Evolutionary conservation across 2,888 invertebrate genomes (phyloP), one percentile per base, ranked within the genome.

Genomic region (Piscicola geometra): DNA sequence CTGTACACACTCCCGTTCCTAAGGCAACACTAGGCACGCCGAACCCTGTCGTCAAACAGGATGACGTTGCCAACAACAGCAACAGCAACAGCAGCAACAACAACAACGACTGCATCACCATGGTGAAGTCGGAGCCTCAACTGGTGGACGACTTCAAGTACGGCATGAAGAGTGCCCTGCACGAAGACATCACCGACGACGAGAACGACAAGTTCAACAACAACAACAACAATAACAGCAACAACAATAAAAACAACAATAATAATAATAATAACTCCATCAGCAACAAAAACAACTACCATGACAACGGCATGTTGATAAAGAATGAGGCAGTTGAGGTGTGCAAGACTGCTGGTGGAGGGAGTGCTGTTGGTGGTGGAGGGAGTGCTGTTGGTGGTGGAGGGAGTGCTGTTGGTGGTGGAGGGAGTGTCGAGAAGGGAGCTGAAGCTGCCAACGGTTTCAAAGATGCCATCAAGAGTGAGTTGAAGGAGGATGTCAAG

Each of bases 171-270:
- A 36, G 69, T 33, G 36, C 69, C 12, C 60, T n/a, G 1, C 76
- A 76, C 50, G 76, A 76, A 35, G 76, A 76, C 52, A 76, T 76
- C 60, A 75, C 74, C 15, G 76, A 76, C 33, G 76, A 76, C 30
- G 76, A 76, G 47, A 33, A 47, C 15, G 75, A 75, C 3, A 41
- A 32, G 1, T 25, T 15, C 15, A n/a, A 50, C 2, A 52, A 28
- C 21, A 12, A n/a, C 32, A 25, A 50, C 30, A 30, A 33, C 9
- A 68, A 68, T 15, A 28, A 32, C 12, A 12, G 21, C 64, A 3
- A 28, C 30, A 21, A 64, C 64, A 64, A 64, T 15, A 52, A 52
- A 18, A n/a, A n/a, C 15, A 75, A 76, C 33, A 75, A 76, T 25
- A 75, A 76, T 30, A 33, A 47, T 3, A 70, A 75, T 5, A 41